Evolutionary conservation across 1,140 invertebrate species (phyloP).

Genomic region (Zelostemma sp.): DNA sequence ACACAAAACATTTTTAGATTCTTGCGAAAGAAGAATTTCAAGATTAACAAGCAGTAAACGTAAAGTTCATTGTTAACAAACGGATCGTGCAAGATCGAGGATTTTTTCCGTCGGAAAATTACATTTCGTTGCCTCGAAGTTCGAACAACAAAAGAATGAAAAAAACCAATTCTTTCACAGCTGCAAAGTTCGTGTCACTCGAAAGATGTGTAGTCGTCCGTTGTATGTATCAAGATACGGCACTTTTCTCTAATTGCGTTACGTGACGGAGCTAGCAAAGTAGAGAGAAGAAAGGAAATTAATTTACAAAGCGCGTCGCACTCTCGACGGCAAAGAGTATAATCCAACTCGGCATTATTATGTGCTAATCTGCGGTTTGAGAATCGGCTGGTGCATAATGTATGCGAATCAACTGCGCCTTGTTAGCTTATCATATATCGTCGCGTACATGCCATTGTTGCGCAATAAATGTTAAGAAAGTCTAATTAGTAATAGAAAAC

Average conservation of each 20-base stretch:
- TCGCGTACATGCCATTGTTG: slow-evolving; percentile 12
- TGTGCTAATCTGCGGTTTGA: slow-evolving; percentile 46
- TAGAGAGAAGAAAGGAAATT: slow-evolving; percentile 28
- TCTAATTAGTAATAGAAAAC: slow-evolving; percentile 5
- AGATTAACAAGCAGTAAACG: not conserved
- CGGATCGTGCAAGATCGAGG: not conserved
- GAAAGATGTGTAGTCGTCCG: not conserved
- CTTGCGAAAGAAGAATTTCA: not conserved
- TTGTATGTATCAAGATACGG: slow-evolving; percentile 11
- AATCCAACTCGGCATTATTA: slow-evolving; percentile 31
- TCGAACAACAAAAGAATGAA: not conserved
- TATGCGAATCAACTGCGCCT: slow-evolving; percentile 19
- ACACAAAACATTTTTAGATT: not conserved
- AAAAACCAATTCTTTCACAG: not conserved
- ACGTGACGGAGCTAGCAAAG: slow-evolving; percentile 20
- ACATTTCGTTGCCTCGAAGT: too few relatives aligned
- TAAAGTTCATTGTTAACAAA: slow-evolving; percentile 1
- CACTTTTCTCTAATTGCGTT: slow-evolving; percentile 20
- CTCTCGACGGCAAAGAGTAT: slow-evolving; percentile 4
- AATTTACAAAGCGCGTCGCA: slow-evolving; percentile 37
- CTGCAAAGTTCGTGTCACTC: not conserved
- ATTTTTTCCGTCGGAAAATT: too few relatives aligned
- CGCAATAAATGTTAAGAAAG: slow-evolving; percentile 14
- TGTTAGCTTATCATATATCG: slow-evolving; percentile 24
- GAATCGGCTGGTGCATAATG: slow-evolving; percentile 37